A percentile compares a stretch with the other conserved stretches of the same genome.
Conservation (phyloP, 1,140 invertebrate genomes). For the Polyergus mexicanus region DNA sequence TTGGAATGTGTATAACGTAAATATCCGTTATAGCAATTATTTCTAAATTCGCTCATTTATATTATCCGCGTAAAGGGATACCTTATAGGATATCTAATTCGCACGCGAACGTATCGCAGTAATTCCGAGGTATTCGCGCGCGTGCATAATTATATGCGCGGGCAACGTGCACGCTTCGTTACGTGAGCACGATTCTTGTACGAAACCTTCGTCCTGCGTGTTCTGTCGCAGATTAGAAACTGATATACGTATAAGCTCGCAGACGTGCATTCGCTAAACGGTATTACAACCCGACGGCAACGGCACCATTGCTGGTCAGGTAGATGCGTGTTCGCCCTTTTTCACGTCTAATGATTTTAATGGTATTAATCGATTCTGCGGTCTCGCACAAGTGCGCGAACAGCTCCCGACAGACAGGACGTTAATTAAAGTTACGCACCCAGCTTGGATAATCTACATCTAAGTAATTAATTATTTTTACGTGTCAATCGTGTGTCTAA, state of each 20-base stretch:
- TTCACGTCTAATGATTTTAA: constrained; percentile 55
- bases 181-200: constrained; percentile 27
- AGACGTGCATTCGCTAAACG: constrained; percentile 51
- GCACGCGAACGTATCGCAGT: constrained; percentile 20
- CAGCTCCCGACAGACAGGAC: constrained; percentile 6
- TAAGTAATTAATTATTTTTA: constrained; percentile 42
- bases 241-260: constrained; percentile 49
- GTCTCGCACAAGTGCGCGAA: constrained; percentile 46
- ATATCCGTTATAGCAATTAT: constrained; percentile 33
- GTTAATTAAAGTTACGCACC: constrained; percentile 53
- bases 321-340: constrained; percentile 30
- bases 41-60: constrained; percentile 36
- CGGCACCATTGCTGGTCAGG: constrained; percentile 39
- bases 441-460: constrained; percentile 25
- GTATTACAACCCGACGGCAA: constrained; percentile 53
- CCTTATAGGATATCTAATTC: constrained; percentile 20
- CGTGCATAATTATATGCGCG: constrained; percentile 49
- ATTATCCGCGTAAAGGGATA: neutral
- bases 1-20: neutral
- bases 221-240: constrained; percentile 58
- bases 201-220: constrained; percentile 41
- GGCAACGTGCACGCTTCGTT: constrained; percentile 42
- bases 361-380: constrained; percentile 48
- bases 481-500: constrained; percentile 30
- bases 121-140: constrained; percentile 29